Evolutionary conservation across 2,888 invertebrate genomes (phyloP).

Genomic region (Andrena praecox): DNA sequence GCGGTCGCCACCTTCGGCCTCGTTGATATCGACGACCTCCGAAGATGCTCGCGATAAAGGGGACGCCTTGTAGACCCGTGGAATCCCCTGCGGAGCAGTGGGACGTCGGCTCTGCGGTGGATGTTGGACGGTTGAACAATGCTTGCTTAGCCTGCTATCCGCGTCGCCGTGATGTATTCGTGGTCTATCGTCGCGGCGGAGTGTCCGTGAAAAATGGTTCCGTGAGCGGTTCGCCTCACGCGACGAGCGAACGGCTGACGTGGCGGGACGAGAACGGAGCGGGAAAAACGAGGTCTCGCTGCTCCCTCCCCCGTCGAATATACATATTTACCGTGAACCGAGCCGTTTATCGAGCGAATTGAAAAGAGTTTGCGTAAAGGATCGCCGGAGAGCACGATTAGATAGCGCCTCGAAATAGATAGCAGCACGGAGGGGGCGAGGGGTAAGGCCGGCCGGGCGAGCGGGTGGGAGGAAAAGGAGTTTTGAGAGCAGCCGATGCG

Average conservation of each 20-base stretch:
- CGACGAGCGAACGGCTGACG: conserved; percentile 40
- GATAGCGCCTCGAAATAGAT: conserved; percentile 45
- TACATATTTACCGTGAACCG: conserved; percentile 53
- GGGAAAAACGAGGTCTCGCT: conserved; percentile 49
- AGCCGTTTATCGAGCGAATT: conserved; percentile 55
- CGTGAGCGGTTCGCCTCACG: conserved; percentile 42
- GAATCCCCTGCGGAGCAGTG: conserved; percentile 28
- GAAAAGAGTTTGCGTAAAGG: conserved; percentile 52
- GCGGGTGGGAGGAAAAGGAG: too few species aligned
- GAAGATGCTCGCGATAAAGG: not conserved
- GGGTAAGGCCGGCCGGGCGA: too few species aligned
- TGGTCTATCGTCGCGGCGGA: conserved; percentile 52
- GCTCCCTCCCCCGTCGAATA: conserved; percentile 23
- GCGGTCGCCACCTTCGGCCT: not conserved
- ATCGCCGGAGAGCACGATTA: conserved; percentile 42
- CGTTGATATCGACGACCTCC: not conserved
- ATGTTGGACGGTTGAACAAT: conserved; percentile 66
- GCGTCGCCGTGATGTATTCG: conserved; percentile 49
- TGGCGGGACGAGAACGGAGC: conserved; percentile 27
- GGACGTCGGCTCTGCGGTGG: conserved; percentile 20
- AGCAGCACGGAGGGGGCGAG: not conserved
- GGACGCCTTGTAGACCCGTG: conserved; percentile 17
- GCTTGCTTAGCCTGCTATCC: conserved; percentile 49
- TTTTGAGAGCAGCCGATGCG: conserved; percentile 29
- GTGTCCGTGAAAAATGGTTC: conserved; percentile 60